Base-by-base conservation (phyloP, 2,113 vertebrate genomes). In the Fulmarus glacialis region DNA sequence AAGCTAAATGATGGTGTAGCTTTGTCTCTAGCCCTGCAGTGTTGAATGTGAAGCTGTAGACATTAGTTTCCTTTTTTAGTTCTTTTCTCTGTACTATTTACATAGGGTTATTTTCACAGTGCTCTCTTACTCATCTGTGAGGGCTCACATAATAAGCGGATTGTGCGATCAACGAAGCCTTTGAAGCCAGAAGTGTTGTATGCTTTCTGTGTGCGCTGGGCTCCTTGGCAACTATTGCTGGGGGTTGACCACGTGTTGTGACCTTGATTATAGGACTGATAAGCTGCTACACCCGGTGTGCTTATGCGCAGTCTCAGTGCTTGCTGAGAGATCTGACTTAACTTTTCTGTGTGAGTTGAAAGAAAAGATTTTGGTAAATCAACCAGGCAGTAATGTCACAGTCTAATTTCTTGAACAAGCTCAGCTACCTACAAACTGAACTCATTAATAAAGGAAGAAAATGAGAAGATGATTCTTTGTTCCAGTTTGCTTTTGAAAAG, bases 41-140 rank as follows among this genome's bases (percentile, higher is more conserved):
- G 42, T 67, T 73, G 84, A 94, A 90, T 30, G 79, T 90, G 86
- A 88, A 93, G 63, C 89, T 59, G 77, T 47, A 72, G 90, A 40
- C 75, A 59, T 90, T 48, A 72, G 36, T 93, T 92, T 94, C 92
- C 93, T 82, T 81, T 94, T 92, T 95, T 89, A 94, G 92, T 72
- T 78, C 92, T 93, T 94, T 95, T 90, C 73, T 86, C 77, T 91
- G 40, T 53, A 8, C 52, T 87, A 0, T 96, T 87, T 93, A 77
- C 86, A 73, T 68, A 64, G 55, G 78, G 62, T 94, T 93, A 80
- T 93, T 96, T 96, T 93, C 87, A 68, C 74, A 68, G 90, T 43
- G 60, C 86, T 63, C 70, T 63, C 84, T 87, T 87, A 90, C 82
- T 96, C 83, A 19, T 93, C 82, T 87, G 38, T 50, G 87, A 64